Conservation (phyloP, 2,888 invertebrate genomes). For the Stictocephala bisonia region DNA sequence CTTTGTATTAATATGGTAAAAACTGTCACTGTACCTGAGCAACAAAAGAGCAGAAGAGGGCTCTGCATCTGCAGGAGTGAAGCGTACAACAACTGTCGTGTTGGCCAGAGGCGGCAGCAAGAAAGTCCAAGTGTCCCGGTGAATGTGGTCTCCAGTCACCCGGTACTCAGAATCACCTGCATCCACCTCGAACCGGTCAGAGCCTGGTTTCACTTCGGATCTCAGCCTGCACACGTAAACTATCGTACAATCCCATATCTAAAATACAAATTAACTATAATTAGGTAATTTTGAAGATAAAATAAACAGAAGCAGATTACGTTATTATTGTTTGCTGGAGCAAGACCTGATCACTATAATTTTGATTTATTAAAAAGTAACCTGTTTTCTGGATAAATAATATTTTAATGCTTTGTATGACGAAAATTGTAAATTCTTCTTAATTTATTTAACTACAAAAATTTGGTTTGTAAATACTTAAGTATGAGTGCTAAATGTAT, state of each 20-base stretch:
- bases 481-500: too few species aligned
- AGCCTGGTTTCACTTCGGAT: not conserved
- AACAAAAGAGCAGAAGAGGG: constrained; percentile 68
- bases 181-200: constrained; percentile 8
- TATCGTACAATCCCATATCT: not conserved
- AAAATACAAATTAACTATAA: not conserved
- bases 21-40: constrained; percentile 64
- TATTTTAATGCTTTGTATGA: too few species aligned
- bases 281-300: not conserved
- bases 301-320: too few species aligned
- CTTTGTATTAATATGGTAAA: too few species aligned
- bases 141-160: constrained; percentile 56
- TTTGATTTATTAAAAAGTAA: too few species aligned
- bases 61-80: constrained; percentile 65
- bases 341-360: too few species aligned
- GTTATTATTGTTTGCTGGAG: too few species aligned
- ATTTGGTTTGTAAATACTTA: too few species aligned
- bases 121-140: constrained; percentile 68
- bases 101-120: constrained; percentile 71
- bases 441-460: too few species aligned
- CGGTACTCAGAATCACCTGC: constrained; percentile 11
- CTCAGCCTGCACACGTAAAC: constrained; percentile 14
- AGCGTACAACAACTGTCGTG: constrained; percentile 66
- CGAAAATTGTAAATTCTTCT: too few species aligned
- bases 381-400: too few species aligned